phyloP scores from a whole-genome alignment of 1,140 invertebrate species.

The Cephus cinctus region DNA sequence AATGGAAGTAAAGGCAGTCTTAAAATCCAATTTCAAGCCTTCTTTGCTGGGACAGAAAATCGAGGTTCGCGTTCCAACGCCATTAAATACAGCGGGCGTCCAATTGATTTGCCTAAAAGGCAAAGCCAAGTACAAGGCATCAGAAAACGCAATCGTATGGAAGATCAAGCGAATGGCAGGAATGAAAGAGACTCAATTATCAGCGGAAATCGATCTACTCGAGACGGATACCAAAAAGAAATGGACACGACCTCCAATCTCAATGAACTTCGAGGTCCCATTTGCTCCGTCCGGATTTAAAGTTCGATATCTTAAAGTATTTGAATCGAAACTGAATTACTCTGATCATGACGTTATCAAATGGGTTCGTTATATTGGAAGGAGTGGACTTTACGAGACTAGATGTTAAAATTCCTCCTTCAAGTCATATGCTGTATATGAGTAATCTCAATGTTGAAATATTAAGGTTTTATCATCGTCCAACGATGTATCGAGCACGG shows the following conservation, averaged over 20 bases:
- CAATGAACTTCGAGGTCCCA: slow-evolving; percentile 99
- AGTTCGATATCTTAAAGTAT: slow-evolving; percentile 99
- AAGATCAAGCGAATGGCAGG: slow-evolving; percentile 99
- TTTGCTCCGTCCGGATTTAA: slow-evolving; percentile 98
- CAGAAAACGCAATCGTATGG: slow-evolving; percentile 99
- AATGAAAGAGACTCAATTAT: slow-evolving; percentile 99
- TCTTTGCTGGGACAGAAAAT: slow-evolving; percentile 98
- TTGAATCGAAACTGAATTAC: slow-evolving; percentile 99
- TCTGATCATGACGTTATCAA: slow-evolving; percentile 99
- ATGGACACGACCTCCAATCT: slow-evolving; percentile 99
- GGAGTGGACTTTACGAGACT: slow-evolving; percentile 98
- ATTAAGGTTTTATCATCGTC: no score
- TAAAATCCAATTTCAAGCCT: slow-evolving; percentile 99
- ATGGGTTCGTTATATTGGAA: slow-evolving; percentile 99
- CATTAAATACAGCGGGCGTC: slow-evolving; percentile 97
- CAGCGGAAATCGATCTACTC: slow-evolving; percentile 98
- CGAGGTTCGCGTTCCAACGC: slow-evolving; percentile 98
- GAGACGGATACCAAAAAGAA: slow-evolving; percentile 99
- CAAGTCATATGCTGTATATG: slow-evolving; percentile 31
- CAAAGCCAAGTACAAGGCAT: slow-evolving; percentile 99
- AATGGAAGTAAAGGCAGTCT: slow-evolving; percentile 99
- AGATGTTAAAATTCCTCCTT: slow-evolving; percentile 65
- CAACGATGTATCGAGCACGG: no score
- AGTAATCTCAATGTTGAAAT: slow-evolving; percentile 37
- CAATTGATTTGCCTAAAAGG: slow-evolving; percentile 99